These are phyloP conservation scores for Brachyopa scutellaris DNA, from an alignment of 2,888 invertebrate genomes.

Conservation along the genomic window DNA sequence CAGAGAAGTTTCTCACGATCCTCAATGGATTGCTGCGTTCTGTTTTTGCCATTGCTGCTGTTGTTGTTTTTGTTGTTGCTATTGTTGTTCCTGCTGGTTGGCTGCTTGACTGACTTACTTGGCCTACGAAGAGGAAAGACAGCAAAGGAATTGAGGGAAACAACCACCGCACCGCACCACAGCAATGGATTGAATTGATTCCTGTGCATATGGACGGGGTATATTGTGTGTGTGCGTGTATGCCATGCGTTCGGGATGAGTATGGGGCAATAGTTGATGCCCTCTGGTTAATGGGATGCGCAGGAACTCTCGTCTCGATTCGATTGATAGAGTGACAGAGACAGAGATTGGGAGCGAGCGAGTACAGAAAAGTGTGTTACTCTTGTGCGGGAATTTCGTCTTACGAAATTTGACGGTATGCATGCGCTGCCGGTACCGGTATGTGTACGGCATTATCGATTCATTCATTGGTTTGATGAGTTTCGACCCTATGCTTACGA, in stretches of 20 bases:
- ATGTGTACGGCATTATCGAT: constrained; percentile 7
- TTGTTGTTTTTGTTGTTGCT: constrained; percentile 39
- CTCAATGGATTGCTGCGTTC: constrained; percentile 74
- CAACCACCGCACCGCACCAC: constrained; percentile 36
- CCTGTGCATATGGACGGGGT: constrained; percentile 22
- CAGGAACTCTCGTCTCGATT: constrained; percentile 1
- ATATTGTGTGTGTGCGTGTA: constrained; percentile 24
- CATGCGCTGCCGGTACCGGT: neutral
- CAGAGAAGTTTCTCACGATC: constrained; percentile 82
- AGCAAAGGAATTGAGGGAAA: constrained; percentile 48
- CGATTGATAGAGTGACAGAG: neutral
- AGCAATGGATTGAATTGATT: constrained; percentile 22
- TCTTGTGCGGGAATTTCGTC: constrained; percentile 63
- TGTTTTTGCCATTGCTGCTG: constrained; percentile 48
- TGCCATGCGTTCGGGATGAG: constrained; percentile 42
- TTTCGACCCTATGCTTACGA: neutral
- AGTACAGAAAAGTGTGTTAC: constrained; percentile 47
- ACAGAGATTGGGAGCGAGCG: too few relatives aligned
- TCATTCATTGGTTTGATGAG: constrained; percentile 37
- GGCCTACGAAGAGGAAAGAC: constrained; percentile 44
- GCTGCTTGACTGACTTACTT: constrained; percentile 39
- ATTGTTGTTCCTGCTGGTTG: constrained; percentile 39
- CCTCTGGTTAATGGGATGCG: too few relatives aligned
- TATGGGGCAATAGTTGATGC: too few relatives aligned
- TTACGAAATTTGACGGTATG: neutral